phyloP scores from a whole-genome alignment of 2,888 invertebrate species.

The Oconnorella tubifera region DNA sequence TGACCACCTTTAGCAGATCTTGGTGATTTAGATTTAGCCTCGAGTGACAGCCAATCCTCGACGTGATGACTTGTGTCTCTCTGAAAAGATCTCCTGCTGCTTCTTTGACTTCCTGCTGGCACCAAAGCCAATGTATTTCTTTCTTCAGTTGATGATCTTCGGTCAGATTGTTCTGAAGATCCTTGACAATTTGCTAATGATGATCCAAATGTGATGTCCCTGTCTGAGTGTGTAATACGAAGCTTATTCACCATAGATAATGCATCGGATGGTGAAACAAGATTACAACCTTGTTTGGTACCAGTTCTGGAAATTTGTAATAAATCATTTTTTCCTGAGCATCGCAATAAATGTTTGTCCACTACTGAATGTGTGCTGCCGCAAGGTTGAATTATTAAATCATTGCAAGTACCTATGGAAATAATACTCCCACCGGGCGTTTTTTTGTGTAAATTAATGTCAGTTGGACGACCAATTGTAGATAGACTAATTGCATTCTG shows the following conservation, averaged over 20 bases:
- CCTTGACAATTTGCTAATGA: neutral
- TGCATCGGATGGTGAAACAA: neutral
- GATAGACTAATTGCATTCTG: too few relatives aligned
- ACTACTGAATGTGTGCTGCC: neutral
- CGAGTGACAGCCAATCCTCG: conserved; percentile 15
- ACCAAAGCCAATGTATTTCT: neutral
- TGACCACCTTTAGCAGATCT: too few relatives aligned
- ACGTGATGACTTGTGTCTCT: conserved; percentile 13
- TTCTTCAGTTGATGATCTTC: neutral
- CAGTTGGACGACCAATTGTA: neutral
- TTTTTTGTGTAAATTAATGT: neutral
- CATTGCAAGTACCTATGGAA: conserved; percentile 14
- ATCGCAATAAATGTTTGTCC: neutral
- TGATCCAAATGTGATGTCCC: neutral
- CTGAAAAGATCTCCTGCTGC: conserved; percentile 9
- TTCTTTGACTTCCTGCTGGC: neutral
- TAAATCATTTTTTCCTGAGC: too few relatives aligned
- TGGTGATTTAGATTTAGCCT: neutral
- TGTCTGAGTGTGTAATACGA: neutral
- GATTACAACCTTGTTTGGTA: neutral
- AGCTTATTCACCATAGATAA: neutral
- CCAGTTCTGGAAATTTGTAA: neutral
- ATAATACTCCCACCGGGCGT: conserved; percentile 6
- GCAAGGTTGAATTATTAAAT: neutral
- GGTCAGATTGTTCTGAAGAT: neutral